Percentiles rank a stretch among this genome's conserved stretches.
Evolutionary conservation across 2,888 invertebrate genomes (phyloP).

Genomic region (Drosophila merina): DNA sequence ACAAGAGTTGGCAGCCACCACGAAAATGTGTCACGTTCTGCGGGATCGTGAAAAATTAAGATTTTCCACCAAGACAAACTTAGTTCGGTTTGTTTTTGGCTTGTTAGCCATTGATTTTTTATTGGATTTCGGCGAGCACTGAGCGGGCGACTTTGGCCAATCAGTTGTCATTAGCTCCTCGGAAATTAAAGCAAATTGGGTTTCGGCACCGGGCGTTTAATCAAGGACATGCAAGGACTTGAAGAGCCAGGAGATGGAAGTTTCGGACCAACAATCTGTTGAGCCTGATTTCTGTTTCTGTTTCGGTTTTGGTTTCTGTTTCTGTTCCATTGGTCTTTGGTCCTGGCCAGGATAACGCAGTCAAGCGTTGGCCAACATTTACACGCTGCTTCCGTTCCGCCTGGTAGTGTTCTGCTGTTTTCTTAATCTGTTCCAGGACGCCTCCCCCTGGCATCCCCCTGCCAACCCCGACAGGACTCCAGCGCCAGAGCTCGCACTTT

Average conservation of each 20-base stretch:
- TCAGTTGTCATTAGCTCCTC: conserved; percentile 61
- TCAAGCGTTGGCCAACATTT: conserved; percentile 75
- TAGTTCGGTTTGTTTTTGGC: conserved; percentile 56
- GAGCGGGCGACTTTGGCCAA: conserved; percentile 35
- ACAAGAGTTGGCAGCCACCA: conserved; percentile 52
- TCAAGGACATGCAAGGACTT: conserved; percentile 26
- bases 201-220: conserved; percentile 41
- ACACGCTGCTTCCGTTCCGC: conserved; percentile 61
- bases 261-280: conserved; percentile 37
- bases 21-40: conserved; percentile 71
- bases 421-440: conserved; percentile 33
- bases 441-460: background rate
- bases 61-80: conserved; percentile 48
- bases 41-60: conserved; percentile 68
- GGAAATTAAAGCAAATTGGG: conserved; percentile 65
- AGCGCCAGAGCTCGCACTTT: conserved; percentile 53
- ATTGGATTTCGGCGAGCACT: conserved; percentile 53
- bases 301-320: too few species aligned
- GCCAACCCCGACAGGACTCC: conserved; percentile 32
- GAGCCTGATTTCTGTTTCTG: conserved; percentile 34
- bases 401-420: conserved; percentile 24
- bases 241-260: conserved; percentile 15
- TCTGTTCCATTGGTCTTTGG: conserved; percentile 14
- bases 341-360: conserved; percentile 62
- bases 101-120: conserved; percentile 69